phyloP scores from a whole-genome alignment of 2,888 invertebrate species.

The Mellilla xanthometata region DNA sequence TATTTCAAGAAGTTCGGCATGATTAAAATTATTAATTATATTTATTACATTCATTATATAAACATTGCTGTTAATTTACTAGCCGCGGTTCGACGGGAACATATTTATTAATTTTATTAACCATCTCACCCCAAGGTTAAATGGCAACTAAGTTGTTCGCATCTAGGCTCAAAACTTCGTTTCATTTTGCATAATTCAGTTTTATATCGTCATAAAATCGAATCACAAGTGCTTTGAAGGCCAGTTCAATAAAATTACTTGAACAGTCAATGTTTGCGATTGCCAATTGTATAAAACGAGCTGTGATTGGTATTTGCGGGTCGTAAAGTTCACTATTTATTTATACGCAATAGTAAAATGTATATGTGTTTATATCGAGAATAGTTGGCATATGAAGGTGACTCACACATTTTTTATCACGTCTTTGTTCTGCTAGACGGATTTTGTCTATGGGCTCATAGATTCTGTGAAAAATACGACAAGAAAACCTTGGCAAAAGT shows the following conservation, averaged over 20 bases:
- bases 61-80: no score
- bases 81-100: no score
- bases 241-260: conserved; percentile 29
- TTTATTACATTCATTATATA: no score
- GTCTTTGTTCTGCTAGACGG: no score
- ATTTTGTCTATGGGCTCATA: no score
- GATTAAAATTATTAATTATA: no score
- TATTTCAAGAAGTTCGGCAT: no score
- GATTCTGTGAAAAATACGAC: no score
- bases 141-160: background rate
- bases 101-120: no score
- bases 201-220: conserved; percentile 24
- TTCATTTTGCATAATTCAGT: conserved; percentile 21
- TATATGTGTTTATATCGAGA: background rate
- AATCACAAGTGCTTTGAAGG: conserved; percentile 24
- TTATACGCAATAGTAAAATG: conserved; percentile 33
- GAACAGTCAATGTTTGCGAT: conserved; percentile 19
- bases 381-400: no score
- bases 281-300: conserved; percentile 10
- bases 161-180: background rate
- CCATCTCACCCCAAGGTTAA: background rate
- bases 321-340: conserved; percentile 31
- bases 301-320: conserved; percentile 28
- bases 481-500: no score
- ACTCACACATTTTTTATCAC: no score